These are phyloP conservation scores for Oxystoma pomonae DNA, from an alignment of 2,888 invertebrate genomes.

Conservation along the genomic window DNA sequence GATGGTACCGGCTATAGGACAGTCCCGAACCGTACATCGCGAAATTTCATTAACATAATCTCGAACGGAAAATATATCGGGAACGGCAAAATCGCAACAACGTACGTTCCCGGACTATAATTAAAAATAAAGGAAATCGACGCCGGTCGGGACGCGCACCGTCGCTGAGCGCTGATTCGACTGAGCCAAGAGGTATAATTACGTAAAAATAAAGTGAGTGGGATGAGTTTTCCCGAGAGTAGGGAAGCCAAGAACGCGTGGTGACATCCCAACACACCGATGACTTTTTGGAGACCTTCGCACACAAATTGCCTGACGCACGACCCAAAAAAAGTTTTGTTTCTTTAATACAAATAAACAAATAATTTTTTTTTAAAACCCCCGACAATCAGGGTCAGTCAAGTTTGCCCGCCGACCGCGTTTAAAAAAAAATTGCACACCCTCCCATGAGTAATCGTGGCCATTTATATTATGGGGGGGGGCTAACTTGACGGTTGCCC, in stretches of 20 bases:
- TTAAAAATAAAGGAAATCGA: conserved; percentile 55
- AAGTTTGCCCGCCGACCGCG: too few species aligned
- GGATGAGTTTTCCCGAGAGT: conserved; percentile 20
- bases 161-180: conserved; percentile 32
- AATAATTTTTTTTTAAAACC: too few species aligned
- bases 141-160: conserved; percentile 33
- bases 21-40: conserved; percentile 39
- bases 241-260: conserved; percentile 10
- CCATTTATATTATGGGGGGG: too few species aligned
- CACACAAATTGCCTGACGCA: conserved; percentile 21
- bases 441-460: too few species aligned
- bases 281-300: conserved; percentile 18
- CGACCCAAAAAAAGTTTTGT: conserved; percentile 13
- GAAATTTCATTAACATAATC: conserved; percentile 20
- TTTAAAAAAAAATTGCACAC: too few species aligned
- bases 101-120: conserved; percentile 55
- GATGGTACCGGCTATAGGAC: conserved; percentile 42
- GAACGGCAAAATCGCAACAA: conserved; percentile 25
- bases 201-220: conserved; percentile 29
- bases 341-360: too few species aligned
- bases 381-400: too few species aligned
- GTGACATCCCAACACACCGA: conserved; percentile 15
- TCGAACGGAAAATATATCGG: neutral
- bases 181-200: conserved; percentile 31
- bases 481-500: too few species aligned